Evolutionary conservation across 2,797 vertebrate genomes (phyloP), one percentile per base, ranked within the genome.

Genomic region (Chiroxiphia lanceolata): DNA sequence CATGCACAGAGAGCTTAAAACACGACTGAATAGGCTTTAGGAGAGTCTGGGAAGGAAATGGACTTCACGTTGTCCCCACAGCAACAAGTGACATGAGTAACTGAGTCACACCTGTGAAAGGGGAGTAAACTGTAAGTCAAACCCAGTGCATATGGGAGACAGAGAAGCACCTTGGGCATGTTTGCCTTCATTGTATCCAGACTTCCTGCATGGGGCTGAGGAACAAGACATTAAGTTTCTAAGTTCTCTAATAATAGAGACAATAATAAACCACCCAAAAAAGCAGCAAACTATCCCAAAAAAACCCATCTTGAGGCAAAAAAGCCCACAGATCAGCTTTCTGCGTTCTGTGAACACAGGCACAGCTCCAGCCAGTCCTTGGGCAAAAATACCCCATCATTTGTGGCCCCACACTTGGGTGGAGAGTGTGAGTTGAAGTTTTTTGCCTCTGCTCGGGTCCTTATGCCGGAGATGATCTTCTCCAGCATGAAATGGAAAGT

Each of bases 191-290:
- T 69, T 36, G 45, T 2, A 60, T 23, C 68, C 86, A 85, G 61
- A 82, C 76, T 61, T 88, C 83, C 76, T 78, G 67, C 65, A 8
- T 9, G 47, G 76, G 71, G 34, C 54, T 87, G 38, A 59, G 51
- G 44, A 85, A 60, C 36, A 82, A 82, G 76, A 82, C 56, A 34
- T 36, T 42, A 78, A 85, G 47, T 65, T 95, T 74, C 71, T 60
- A 54, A 88, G 71, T 65, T 56, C 45, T n/a, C 51, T 42, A 38
- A 47, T 69, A n/a, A 40, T 7, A 60, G 20, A 70, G 38, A 74
- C 53, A 75, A 74, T 31, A 22, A 38, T 48, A 50, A 74, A 56
- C 16, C 22, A 29, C 27, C 31, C 51, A 20, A 67, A 42, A 87
- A 72, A 54, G 3, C 15, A 10, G 13, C 21, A 40, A 44, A 48